These are phyloP conservation scores for Parazoanthus darwini DNA, from an alignment of 92 coral and sea anemone species.

Conservation along the genomic window DNA sequence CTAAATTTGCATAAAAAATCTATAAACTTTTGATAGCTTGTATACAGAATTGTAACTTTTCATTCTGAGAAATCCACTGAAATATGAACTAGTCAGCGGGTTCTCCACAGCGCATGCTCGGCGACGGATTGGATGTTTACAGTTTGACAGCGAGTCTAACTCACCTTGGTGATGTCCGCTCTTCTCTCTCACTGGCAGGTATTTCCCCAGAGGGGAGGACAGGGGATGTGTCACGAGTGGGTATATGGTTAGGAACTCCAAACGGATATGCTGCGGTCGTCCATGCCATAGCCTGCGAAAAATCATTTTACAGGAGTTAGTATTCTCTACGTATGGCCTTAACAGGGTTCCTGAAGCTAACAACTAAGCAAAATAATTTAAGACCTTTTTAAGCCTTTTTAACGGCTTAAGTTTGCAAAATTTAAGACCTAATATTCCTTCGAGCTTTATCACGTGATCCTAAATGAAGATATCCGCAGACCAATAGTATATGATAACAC, in stretches of 20 bases:
- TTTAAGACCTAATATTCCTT: too few species aligned
- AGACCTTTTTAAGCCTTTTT: too few species aligned
- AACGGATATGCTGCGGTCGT: constrained; percentile 98
- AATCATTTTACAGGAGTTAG: neutral
- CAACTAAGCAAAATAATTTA: neutral
- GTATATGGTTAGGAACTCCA: constrained; percentile 89
- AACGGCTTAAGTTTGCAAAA: too few species aligned
- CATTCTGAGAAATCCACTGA: too few species aligned
- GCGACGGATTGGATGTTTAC: too few species aligned
- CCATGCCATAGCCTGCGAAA: constrained; percentile 93
- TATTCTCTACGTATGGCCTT: neutral
- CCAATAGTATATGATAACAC: too few species aligned
- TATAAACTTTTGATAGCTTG: too few species aligned
- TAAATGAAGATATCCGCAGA: too few species aligned
- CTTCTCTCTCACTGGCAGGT: constrained; percentile 33
- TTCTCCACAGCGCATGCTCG: neutral
- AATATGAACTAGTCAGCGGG: neutral
- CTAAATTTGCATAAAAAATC: too few species aligned
- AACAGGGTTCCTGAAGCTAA: neutral
- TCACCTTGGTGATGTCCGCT: constrained; percentile 62
- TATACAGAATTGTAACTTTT: too few species aligned
- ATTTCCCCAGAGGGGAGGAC: constrained; percentile 51
- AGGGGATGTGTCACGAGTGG: constrained; percentile 83
- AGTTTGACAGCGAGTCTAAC: neutral
- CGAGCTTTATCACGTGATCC: too few species aligned